These are phyloP conservation scores for Drosophila kurseongensis DNA, from an alignment of 1,140 invertebrate species.

Conservation along the genomic window DNA sequence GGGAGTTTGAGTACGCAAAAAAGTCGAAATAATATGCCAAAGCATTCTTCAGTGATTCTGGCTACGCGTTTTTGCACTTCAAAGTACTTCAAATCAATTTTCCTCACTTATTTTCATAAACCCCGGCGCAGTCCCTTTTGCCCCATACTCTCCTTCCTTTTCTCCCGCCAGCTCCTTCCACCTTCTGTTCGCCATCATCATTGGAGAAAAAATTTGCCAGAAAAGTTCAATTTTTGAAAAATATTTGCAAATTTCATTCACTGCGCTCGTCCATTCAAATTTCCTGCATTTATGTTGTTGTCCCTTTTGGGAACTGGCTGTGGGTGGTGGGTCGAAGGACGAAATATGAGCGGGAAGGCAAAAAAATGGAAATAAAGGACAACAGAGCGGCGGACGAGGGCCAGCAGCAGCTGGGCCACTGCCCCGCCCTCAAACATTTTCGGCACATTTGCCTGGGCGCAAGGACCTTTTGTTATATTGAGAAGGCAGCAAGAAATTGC, in stretches of 20 bases:
- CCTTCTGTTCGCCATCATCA: slow-evolving; percentile 12
- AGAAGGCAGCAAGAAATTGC: slow-evolving; percentile 81
- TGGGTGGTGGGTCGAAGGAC: slow-evolving; percentile 8
- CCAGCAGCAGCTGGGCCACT: slow-evolving; percentile 66
- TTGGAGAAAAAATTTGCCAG: slow-evolving; percentile 77
- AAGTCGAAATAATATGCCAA: slow-evolving; percentile 76
- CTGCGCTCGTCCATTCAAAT: slow-evolving; percentile 84
- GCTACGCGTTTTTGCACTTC: slow-evolving; percentile 81
- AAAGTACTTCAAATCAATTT: slow-evolving; percentile 83
- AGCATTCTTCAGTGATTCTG: slow-evolving; percentile 80
- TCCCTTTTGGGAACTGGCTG: slow-evolving; percentile 60
- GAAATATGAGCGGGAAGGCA: slow-evolving; percentile 36
- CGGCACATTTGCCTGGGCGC: slow-evolving; percentile 75
- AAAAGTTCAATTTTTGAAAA: slow-evolving; percentile 84
- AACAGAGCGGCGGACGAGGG: slow-evolving; percentile 68
- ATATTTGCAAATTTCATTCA: slow-evolving; percentile 84
- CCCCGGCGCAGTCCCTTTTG: slow-evolving; percentile 47
- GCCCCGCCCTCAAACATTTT: slow-evolving; percentile 46
- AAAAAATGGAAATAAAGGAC: slow-evolving; percentile 76
- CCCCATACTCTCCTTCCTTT: background rate
- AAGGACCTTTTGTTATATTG: slow-evolving; percentile 84
- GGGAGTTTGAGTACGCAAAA: slow-evolving; percentile 12
- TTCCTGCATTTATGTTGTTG: slow-evolving; percentile 81
- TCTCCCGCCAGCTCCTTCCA: background rate
- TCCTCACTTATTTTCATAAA: slow-evolving; percentile 83